These are phyloP conservation scores for Parapsyche elsis DNA, from an alignment of 1,140 invertebrate species.

Conservation along the genomic window DNA sequence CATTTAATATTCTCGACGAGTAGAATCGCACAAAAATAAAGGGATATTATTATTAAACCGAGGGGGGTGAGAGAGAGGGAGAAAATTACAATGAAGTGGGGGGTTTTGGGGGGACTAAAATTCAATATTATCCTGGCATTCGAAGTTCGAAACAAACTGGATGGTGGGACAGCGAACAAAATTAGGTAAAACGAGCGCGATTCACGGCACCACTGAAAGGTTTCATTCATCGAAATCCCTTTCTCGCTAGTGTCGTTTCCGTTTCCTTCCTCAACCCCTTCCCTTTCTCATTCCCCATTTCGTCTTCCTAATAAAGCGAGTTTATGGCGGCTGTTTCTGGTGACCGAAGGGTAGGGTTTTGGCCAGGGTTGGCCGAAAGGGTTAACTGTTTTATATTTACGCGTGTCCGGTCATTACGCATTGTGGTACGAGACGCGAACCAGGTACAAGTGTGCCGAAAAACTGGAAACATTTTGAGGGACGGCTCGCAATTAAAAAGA, in stretches of 20 bases:
- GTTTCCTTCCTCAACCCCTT: neutral
- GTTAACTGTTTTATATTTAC: constrained; percentile 24
- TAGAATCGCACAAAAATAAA: no score
- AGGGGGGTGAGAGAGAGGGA: no score
- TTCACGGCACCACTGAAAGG: neutral
- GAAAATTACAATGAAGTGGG: no score
- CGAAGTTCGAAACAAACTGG: neutral
- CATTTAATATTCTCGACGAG: no score
- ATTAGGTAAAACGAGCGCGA: neutral
- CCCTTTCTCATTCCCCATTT: neutral
- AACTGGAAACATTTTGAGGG: no score
- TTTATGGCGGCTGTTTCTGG: neutral
- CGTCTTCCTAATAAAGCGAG: constrained; percentile 18
- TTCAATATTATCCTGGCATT: neutral
- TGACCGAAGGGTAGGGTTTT: neutral
- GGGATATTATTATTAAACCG: no score
- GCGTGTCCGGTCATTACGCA: neutral
- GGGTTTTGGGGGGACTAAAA: neutral
- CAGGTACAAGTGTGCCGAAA: no score
- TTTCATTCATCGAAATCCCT: neutral
- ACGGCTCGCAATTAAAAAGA: no score
- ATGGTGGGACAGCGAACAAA: neutral
- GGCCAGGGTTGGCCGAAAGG: neutral
- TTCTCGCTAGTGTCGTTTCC: neutral
- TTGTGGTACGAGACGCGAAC: neutral